Conservation (phyloP, 2,888 invertebrate genomes). For the Andrena praecox region DNA sequence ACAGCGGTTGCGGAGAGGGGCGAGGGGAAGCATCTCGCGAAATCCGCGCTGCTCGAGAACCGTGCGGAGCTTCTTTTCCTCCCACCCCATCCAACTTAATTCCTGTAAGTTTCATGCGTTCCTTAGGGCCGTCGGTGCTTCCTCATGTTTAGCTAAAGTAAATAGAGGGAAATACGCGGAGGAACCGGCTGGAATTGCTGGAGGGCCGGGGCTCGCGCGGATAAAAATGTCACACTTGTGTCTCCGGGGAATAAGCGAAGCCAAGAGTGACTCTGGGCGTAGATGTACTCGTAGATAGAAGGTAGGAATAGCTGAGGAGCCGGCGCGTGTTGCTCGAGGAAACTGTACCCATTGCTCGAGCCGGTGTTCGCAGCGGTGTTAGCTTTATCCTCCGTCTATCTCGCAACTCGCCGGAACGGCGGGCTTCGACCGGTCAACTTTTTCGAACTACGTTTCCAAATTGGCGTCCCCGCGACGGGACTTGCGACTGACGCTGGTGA, state of each 20-base stretch:
- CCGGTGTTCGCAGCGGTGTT: slow-evolving; percentile 60
- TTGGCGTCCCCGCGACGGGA: background rate
- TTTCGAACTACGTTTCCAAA: slow-evolving; percentile 23
- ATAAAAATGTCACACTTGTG: slow-evolving; percentile 78
- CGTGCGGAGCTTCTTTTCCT: slow-evolving; percentile 31
- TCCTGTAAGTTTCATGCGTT: slow-evolving; percentile 52
- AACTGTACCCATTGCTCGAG: slow-evolving; percentile 63
- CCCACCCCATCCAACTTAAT: slow-evolving; percentile 52
- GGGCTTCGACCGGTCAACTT: slow-evolving; percentile 23
- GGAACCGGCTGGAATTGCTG: slow-evolving; percentile 69
- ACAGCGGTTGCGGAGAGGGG: background rate
- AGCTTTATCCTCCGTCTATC: slow-evolving; percentile 64
- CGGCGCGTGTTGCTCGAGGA: slow-evolving; percentile 59
- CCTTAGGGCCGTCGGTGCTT: slow-evolving; percentile 52
- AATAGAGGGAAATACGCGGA: slow-evolving; percentile 66
- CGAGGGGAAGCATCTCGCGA: background rate
- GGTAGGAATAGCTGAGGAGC: slow-evolving; percentile 48
- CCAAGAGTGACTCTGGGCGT: slow-evolving; percentile 60
- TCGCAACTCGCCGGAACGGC: slow-evolving; percentile 24
- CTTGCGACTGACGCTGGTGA: background rate
- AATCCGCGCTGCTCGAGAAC: slow-evolving; percentile 2
- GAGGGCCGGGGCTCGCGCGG: slow-evolving; percentile 65
- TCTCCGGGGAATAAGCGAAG: slow-evolving; percentile 71
- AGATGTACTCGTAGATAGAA: slow-evolving; percentile 75
- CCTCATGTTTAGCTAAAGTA: slow-evolving; percentile 71